Evolutionary conservation across 2,888 invertebrate genomes (phyloP).

Genomic region (Luperina testacea): DNA sequence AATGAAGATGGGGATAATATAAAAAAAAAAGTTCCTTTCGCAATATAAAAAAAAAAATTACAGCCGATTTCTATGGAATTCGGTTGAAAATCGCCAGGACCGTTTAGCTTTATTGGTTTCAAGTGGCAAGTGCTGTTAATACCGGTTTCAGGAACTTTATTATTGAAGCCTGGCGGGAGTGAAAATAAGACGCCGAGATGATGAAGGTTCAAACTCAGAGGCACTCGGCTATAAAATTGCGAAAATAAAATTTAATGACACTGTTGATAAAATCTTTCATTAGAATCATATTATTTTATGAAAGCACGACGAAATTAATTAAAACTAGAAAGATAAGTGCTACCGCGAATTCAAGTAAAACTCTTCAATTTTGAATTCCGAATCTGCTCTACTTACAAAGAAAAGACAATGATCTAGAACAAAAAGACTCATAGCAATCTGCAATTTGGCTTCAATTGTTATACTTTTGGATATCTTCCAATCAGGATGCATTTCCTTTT

Average conservation of each 20-base stretch:
- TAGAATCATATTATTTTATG: slow-evolving; percentile 35
- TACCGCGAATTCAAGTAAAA: neutral
- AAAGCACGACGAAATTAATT: slow-evolving; percentile 18
- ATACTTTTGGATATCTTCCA: slow-evolving; percentile 57
- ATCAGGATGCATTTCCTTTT: slow-evolving; percentile 50
- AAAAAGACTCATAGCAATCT: slow-evolving; percentile 46
- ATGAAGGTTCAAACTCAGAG: slow-evolving; percentile 40
- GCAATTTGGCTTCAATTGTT: slow-evolving; percentile 55
- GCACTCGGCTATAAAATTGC: slow-evolving; percentile 43
- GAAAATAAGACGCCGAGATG: slow-evolving; percentile 42
- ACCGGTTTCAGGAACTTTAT: slow-evolving; percentile 56
- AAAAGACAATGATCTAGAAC: slow-evolving; percentile 17
- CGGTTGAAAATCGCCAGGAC: slow-evolving; percentile 41
- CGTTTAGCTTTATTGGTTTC: slow-evolving; percentile 57
- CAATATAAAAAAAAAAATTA: slow-evolving; percentile 66
- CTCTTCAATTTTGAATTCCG: slow-evolving; percentile 15
- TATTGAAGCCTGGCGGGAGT: slow-evolving; percentile 42
- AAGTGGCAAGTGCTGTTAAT: slow-evolving; percentile 58
- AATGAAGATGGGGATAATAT: slow-evolving; percentile 70
- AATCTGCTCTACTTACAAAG: slow-evolving; percentile 19
- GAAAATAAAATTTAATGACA: slow-evolving; percentile 52
- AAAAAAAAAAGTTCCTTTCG: slow-evolving; percentile 69
- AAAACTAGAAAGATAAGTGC: slow-evolving; percentile 19
- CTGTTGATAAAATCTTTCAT: slow-evolving; percentile 50
- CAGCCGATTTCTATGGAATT: slow-evolving; percentile 49